Conservation (phyloP, 2,888 invertebrate species). For the Tuta absoluta region DNA sequence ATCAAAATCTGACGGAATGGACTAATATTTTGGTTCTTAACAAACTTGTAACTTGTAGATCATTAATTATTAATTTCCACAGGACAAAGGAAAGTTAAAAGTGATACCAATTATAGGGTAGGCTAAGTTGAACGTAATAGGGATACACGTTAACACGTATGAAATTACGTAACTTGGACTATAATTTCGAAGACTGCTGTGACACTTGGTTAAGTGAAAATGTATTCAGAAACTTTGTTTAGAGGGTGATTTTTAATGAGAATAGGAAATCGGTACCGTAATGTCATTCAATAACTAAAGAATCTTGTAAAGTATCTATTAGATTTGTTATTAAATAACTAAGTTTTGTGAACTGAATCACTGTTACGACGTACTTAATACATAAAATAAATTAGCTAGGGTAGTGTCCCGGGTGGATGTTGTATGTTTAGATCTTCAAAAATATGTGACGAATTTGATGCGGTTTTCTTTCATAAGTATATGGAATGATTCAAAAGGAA, state of each 20-base stretch:
- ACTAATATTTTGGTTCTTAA: slow-evolving; percentile 19
- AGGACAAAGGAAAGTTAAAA: slow-evolving; percentile 21
- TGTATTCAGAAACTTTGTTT: slow-evolving; percentile 22
- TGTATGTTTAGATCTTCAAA: no score
- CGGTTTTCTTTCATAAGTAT: no score
- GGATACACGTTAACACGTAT: slow-evolving; percentile 30
- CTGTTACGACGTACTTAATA: no score
- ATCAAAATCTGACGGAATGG: neutral
- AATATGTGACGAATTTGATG: no score
- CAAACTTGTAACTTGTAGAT: slow-evolving; percentile 14
- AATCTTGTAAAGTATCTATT: neutral
- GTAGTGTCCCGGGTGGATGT: no score
- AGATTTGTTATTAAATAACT: neutral
- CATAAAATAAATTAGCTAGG: no score
- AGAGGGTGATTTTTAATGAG: slow-evolving; percentile 15
- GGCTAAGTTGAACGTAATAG: slow-evolving; percentile 27
- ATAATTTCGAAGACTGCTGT: slow-evolving; percentile 22
- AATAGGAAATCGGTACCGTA: neutral
- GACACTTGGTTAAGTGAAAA: slow-evolving; percentile 17
- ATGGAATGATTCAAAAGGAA: no score
- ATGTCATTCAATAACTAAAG: neutral
- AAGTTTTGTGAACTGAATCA: no score
- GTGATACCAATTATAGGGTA: slow-evolving; percentile 27
- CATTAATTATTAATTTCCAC: slow-evolving; percentile 18
- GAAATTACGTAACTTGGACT: slow-evolving; percentile 20